phyloP scores from a whole-genome alignment of 2,888 invertebrate genomes.

The Parnassius apollo region DNA sequence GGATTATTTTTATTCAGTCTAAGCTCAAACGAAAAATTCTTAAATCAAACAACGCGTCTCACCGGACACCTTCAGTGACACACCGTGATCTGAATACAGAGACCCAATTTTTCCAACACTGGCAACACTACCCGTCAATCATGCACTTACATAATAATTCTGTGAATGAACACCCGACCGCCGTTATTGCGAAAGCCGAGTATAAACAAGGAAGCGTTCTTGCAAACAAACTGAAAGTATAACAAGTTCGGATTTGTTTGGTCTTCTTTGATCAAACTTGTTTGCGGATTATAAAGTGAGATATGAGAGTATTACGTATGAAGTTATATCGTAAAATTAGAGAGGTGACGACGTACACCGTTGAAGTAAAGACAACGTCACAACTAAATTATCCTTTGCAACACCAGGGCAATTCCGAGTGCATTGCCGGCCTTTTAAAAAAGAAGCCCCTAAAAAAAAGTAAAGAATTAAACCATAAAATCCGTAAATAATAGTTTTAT shows the following conservation, averaged over 20 bases:
- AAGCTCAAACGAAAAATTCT: no score
- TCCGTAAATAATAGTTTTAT: no score
- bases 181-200: slow-evolving; percentile 22
- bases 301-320: not conserved
- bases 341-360: no score
- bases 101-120: not conserved
- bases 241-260: slow-evolving; percentile 13
- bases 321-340: no score
- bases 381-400: no score
- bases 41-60: no score
- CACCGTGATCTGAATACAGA: not conserved
- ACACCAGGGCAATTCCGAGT: no score
- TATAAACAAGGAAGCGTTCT: slow-evolving; percentile 27
- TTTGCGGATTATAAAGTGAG: slow-evolving; percentile 6
- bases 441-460: no score
- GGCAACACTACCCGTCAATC: slow-evolving; percentile 1
- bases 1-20: no score
- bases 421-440: no score
- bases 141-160: slow-evolving; percentile 18
- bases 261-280: slow-evolving; percentile 20
- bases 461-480: no score
- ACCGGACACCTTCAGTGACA: not conserved
- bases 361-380: no score
- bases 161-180: slow-evolving; percentile 17
- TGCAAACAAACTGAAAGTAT: slow-evolving; percentile 22